A percentile compares a stretch with the other conserved stretches of the same genome.
Conservation (phyloP, 2,113 vertebrate genomes). For the Salminus brasiliensis region DNA sequence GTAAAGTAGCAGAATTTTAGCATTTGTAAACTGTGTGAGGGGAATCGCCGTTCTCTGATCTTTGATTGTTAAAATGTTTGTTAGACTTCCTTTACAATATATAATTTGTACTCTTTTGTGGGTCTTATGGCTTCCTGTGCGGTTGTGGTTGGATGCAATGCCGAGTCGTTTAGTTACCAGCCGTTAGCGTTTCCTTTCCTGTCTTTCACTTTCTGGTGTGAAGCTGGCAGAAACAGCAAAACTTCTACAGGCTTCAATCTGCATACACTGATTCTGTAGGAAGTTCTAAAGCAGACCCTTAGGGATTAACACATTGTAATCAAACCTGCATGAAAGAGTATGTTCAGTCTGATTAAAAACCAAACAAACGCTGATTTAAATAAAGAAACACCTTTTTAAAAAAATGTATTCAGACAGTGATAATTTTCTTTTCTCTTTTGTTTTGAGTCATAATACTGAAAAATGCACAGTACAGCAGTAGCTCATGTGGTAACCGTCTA, state of each 20-base stretch:
- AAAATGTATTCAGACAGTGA: slow-evolving; percentile 59
- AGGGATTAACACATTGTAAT: slow-evolving; percentile 54
- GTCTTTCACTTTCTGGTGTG: slow-evolving; percentile 84
- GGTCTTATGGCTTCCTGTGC: slow-evolving; percentile 1
- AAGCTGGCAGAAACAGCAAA: slow-evolving; percentile 92
- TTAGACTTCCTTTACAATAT: neutral
- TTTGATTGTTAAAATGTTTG: no score
- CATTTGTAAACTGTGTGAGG: neutral
- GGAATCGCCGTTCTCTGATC: no score
- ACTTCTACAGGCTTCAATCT: slow-evolving; percentile 74
- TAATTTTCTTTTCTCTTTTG: slow-evolving; percentile 61
- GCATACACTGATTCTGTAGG: slow-evolving; percentile 41
- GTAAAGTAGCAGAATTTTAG: neutral
- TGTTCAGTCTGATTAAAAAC: slow-evolving; percentile 77
- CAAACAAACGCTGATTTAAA: no score
- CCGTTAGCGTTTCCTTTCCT: slow-evolving; percentile 61
- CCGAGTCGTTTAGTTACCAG: slow-evolving; percentile 51
- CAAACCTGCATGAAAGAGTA: slow-evolving; percentile 70
- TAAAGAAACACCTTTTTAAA: no score
- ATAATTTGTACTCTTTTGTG: neutral
- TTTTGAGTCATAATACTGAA: slow-evolving; percentile 30
- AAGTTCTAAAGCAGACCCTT: slow-evolving; percentile 53
- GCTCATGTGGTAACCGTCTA: slow-evolving; percentile 45
- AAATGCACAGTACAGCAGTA: slow-evolving; percentile 52
- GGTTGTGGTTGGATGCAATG: neutral